Conservation (phyloP, 92 coral and sea anemone genomes). For the Bergia puertoricense region DNA sequence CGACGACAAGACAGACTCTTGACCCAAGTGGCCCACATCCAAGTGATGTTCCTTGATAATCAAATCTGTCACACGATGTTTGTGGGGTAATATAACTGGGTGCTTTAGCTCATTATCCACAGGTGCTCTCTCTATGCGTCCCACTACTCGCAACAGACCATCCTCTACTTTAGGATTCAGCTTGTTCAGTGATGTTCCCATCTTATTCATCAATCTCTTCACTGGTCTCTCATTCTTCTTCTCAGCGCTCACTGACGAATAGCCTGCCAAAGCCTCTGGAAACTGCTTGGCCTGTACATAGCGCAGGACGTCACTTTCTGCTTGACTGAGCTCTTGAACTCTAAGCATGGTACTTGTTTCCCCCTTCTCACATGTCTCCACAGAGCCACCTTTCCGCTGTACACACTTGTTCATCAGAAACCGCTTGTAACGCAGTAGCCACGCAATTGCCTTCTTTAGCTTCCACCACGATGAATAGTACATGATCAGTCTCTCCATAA, state of each 20-base stretch:
- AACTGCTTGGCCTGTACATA: constrained; percentile 43
- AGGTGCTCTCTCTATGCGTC: constrained; percentile 50
- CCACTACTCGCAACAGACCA: constrained; percentile 52
- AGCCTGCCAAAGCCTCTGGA: constrained; percentile 1
- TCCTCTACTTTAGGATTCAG: constrained; percentile 44
- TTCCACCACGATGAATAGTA: constrained; percentile 66
- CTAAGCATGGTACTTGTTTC: constrained; percentile 9
- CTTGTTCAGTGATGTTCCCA: constrained; percentile 42
- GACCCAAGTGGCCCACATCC: constrained; percentile 65
- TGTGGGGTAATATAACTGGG: constrained; percentile 55
- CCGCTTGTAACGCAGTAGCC: constrained; percentile 59
- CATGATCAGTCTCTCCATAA: constrained; percentile 44
- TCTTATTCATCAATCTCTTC: constrained; percentile 46
- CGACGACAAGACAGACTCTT: constrained; percentile 61
- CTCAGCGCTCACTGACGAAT: background rate
- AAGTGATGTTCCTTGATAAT: constrained; percentile 51
- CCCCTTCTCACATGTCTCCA: background rate
- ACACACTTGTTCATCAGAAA: constrained; percentile 26
- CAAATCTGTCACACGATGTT: constrained; percentile 59
- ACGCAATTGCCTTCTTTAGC: constrained; percentile 60
- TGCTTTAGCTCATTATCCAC: constrained; percentile 46
- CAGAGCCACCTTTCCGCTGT: background rate
- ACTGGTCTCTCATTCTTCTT: constrained; percentile 24
- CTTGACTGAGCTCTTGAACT: constrained; percentile 31
- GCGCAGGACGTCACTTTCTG: constrained; percentile 41